Evolutionary conservation across 2,888 invertebrate genomes (phyloP).

Genomic region (Monoplex corrugatus): DNA sequence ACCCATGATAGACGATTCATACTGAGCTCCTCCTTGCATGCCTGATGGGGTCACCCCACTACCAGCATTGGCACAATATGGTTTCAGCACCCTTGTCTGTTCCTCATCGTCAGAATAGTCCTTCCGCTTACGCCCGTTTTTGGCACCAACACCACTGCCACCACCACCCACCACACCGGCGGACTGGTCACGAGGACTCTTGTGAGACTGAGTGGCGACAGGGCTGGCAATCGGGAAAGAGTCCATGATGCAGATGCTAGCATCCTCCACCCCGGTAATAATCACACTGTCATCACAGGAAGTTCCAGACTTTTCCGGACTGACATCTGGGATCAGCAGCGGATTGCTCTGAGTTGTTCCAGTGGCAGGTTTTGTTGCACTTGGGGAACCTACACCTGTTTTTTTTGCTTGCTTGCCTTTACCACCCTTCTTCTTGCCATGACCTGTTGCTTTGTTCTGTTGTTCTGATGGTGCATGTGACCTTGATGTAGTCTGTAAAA

Average conservation of each 20-base stretch:
- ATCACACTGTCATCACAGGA: constrained; percentile 4
- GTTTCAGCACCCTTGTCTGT: constrained; percentile 6
- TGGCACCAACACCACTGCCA: too few species aligned
- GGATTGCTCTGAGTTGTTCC: background rate
- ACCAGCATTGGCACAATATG: background rate
- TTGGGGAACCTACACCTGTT: background rate
- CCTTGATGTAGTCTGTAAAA: too few species aligned
- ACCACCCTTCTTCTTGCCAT: background rate
- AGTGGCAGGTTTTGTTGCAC: background rate
- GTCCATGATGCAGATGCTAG: constrained; percentile 36
- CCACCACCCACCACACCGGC: background rate
- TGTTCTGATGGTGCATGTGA: too few species aligned
- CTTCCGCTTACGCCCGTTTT: background rate
- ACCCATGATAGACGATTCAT: too few species aligned
- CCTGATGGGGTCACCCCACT: background rate
- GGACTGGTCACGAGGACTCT: background rate
- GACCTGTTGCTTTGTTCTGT: background rate
- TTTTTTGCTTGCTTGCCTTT: background rate
- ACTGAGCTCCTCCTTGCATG: background rate
- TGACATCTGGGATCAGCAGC: too few species aligned
- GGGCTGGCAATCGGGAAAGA: background rate
- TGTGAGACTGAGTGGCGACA: background rate
- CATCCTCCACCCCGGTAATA: background rate
- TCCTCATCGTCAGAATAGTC: background rate
- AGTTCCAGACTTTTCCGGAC: constrained; percentile 18